Percentiles rank a stretch among this genome's conserved stretches.
Evolutionary conservation across 2,797 vertebrate species (phyloP).

Genomic region (Rallus crepitans): DNA sequence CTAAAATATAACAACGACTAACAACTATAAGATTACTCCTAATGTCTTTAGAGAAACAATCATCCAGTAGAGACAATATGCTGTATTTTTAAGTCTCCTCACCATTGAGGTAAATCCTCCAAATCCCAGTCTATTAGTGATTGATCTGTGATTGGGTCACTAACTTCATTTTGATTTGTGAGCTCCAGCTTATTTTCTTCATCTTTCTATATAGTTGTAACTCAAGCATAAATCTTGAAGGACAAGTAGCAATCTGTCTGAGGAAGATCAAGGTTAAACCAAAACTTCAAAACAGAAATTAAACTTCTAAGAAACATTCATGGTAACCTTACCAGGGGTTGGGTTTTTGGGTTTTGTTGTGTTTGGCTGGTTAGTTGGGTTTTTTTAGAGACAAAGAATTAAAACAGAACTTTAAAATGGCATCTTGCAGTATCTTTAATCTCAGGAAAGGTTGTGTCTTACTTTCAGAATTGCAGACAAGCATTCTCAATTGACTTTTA

Average conservation of each 20-base stretch:
- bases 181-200: neutral
- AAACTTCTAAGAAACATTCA: neutral
- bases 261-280: neutral
- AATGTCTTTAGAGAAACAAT: neutral
- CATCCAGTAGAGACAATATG: neutral
- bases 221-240: neutral
- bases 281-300: neutral
- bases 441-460: neutral
- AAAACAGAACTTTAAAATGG: neutral
- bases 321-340: neutral
- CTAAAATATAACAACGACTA: neutral
- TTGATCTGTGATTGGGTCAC: neutral
- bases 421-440: neutral
- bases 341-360: neutral
- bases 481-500: neutral
- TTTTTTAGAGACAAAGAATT: neutral
- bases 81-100: neutral
- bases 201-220: neutral
- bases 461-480: neutral
- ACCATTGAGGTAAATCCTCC: neutral
- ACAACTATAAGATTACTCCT: neutral
- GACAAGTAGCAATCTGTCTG: neutral
- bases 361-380: no score
- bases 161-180: neutral
- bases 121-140: neutral